These are phyloP conservation scores for Arizona elegans DNA, from an alignment of 2,113 vertebrate species.

Conservation along the genomic window DNA sequence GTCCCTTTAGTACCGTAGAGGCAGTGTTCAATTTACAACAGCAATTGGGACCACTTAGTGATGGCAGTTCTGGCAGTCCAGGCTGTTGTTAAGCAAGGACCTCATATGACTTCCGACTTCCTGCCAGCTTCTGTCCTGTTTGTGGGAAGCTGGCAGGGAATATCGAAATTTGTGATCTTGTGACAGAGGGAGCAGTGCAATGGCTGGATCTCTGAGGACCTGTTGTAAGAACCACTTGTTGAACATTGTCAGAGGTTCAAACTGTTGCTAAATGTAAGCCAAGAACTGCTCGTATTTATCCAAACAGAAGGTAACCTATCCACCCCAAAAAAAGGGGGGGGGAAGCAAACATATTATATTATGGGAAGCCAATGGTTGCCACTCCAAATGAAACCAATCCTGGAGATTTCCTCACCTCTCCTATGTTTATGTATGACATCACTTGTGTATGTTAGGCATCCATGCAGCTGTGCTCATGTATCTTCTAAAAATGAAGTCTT, in stretches of 20 bases:
- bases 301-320: not conserved
- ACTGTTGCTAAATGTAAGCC: not conserved
- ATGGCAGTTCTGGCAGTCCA: not conserved
- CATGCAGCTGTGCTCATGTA: not conserved
- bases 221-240: not conserved
- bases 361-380: not conserved
- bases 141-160: not conserved
- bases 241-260: not conserved
- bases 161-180: not conserved
- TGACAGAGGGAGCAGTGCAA: not conserved
- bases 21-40: not conserved
- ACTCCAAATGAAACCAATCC: not conserved
- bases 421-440: not conserved
- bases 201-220: not conserved
- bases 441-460: not conserved
- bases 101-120: not conserved
- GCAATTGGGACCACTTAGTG: not conserved
- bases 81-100: not conserved
- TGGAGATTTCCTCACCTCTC: not conserved
- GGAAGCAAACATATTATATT: not conserved
- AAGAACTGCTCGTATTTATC: not conserved
- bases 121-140: not conserved
- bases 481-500: not conserved
- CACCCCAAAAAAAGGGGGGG: not conserved
- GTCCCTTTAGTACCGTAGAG: not conserved